Conservation (phyloP, 2,113 vertebrate species). For the Rhinolophus sinicus region DNA sequence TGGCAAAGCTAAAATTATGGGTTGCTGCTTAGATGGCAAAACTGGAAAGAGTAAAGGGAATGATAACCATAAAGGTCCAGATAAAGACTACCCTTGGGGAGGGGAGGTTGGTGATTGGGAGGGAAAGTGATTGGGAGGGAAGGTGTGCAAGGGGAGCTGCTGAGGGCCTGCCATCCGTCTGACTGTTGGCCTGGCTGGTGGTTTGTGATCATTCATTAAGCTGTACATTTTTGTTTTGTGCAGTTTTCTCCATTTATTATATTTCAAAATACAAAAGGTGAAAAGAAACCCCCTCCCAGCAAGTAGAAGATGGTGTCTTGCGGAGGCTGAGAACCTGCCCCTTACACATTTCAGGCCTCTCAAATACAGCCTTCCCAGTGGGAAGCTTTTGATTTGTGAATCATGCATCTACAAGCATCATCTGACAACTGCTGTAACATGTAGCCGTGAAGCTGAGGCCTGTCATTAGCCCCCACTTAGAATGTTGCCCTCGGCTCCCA, state of each 20-base stretch:
- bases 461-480: not conserved
- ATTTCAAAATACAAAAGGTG: conserved; percentile 27
- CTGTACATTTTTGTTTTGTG: not conserved
- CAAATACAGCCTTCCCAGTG: not conserved
- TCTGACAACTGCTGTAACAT: not conserved
- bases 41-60: not conserved
- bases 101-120: not conserved
- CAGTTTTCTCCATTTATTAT: not conserved
- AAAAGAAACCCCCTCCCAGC: not conserved
- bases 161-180: not conserved
- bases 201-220: conserved; percentile 17
- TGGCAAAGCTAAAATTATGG: not conserved
- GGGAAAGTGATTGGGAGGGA: too few species aligned
- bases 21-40: not conserved
- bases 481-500: not conserved
- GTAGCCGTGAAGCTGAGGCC: not conserved
- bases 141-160: not conserved
- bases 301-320: not conserved
- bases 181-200: not conserved
- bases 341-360: not conserved
- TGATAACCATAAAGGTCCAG: not conserved
- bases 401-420: not conserved
- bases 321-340: not conserved
- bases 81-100: not conserved
- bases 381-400: not conserved